A percentile compares a stretch with the other conserved stretches of the same genome.
Evolutionary conservation across 1,140 invertebrate species (phyloP).

Genomic region (Trachymyrmex septentrionalis): DNA sequence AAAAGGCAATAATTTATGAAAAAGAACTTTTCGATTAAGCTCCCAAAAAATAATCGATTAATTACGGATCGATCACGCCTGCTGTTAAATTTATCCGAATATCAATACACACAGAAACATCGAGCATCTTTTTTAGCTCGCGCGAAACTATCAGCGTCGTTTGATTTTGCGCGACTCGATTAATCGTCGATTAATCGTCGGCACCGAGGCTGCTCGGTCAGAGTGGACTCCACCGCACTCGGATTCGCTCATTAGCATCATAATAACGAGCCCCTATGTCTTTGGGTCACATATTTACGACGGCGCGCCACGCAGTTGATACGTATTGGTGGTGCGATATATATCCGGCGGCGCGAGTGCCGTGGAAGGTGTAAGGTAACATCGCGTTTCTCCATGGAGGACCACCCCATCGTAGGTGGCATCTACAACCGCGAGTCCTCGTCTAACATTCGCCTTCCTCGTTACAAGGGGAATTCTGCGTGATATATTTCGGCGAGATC

Average conservation of each 20-base stretch:
- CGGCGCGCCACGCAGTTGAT: constrained; percentile 79
- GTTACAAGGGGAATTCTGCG: constrained; percentile 21
- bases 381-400: constrained; percentile 70
- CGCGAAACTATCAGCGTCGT: not conserved
- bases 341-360: constrained; percentile 66
- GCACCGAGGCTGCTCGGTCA: not conserved
- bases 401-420: constrained; percentile 69
- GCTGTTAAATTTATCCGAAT: not conserved
- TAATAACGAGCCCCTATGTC: constrained; percentile 83
- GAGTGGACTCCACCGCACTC: constrained; percentile 37
- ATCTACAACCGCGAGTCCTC: constrained; percentile 44
- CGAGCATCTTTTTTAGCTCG: not conserved
- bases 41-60: not conserved
- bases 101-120: not conserved
- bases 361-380: constrained; percentile 79
- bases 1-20: not conserved
- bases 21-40: not conserved
- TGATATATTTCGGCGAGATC: constrained; percentile 56
- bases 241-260: constrained; percentile 81
- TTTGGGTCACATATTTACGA: constrained; percentile 80
- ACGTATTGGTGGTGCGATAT: constrained; percentile 82
- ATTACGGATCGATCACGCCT: not conserved
- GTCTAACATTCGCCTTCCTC: constrained; percentile 13
- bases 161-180: constrained; percentile 28
- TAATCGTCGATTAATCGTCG: constrained; percentile 48